phyloP scores from a whole-genome alignment of 2,797 vertebrate species.

The Halcyon smyrnensis region DNA sequence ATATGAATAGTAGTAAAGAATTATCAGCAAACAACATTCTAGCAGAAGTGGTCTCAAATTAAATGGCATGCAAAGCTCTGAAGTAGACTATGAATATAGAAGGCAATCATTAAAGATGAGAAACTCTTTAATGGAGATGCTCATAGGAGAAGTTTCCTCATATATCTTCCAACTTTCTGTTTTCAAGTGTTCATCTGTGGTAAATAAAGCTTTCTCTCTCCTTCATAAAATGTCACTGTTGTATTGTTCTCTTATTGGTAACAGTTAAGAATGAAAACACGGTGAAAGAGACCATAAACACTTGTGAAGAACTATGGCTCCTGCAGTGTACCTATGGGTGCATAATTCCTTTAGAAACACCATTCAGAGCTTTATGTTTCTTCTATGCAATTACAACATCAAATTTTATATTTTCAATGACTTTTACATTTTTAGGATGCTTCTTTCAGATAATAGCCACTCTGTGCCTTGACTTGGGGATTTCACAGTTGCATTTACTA shows the following conservation, averaged over 20 bases:
- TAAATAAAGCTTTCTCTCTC: not conserved
- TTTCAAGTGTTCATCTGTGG: not conserved
- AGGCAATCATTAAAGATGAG: slow-evolving; percentile 1
- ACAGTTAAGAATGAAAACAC: not conserved
- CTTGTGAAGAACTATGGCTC: not conserved
- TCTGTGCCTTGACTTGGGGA: not conserved
- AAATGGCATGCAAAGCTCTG: not conserved
- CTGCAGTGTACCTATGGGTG: accelerated
- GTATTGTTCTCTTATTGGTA: not conserved
- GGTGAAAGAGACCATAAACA: not conserved
- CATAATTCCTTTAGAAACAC: not conserved
- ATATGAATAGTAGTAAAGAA: not conserved
- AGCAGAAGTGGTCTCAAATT: slow-evolving; percentile 20
- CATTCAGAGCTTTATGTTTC: not conserved
- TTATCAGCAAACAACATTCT: not conserved
- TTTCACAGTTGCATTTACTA: not conserved
- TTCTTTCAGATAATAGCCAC: not conserved
- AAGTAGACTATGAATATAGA: not conserved
- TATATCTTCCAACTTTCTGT: not conserved
- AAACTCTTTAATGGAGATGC: not conserved
- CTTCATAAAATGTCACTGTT: not conserved
- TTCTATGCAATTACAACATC: not conserved
- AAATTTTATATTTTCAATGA: not conserved
- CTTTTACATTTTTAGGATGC: not conserved
- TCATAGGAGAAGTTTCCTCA: not conserved